Evolutionary conservation across 2,113 vertebrate species (phyloP).

Genomic region (Orientallactaga bullata): DNA sequence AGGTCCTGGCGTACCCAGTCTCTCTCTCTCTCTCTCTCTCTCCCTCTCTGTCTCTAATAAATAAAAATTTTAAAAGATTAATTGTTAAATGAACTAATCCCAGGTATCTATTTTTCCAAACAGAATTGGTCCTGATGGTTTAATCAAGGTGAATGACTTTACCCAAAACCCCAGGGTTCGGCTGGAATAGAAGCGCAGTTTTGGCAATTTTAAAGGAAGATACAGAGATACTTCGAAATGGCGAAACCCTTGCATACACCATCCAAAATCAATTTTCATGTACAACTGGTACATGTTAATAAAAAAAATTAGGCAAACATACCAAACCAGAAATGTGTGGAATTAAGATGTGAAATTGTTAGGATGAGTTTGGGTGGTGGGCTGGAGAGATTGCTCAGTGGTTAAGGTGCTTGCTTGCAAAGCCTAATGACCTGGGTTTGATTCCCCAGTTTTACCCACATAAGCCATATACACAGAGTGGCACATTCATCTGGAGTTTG

Average conservation of each 20-base stretch:
- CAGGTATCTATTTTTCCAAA: conserved; percentile 60
- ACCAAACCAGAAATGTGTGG: conserved; percentile 53
- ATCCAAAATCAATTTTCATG: conserved; percentile 79
- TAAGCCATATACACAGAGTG: too few species aligned
- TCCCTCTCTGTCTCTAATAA: too few species aligned
- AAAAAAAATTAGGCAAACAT: conserved; percentile 83
- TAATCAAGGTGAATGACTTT: conserved; percentile 87
- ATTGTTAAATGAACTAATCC: conserved; percentile 49
- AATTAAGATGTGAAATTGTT: conserved; percentile 33
- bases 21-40: too few species aligned
- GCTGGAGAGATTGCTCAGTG: background rate
- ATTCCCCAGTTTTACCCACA: too few species aligned
- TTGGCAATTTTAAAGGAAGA: conserved; percentile 75
- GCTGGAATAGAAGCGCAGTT: conserved; percentile 81
- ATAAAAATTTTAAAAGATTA: too few species aligned
- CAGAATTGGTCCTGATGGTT: conserved; percentile 86
- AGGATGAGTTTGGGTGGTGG: background rate
- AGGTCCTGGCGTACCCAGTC: too few species aligned
- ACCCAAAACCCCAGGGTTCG: conserved; percentile 84
- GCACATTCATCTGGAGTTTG: too few species aligned
- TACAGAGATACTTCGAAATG: conserved; percentile 75
- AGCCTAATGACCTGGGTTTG: too few species aligned
- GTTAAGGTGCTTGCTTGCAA: too few species aligned
- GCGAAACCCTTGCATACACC: conserved; percentile 55
- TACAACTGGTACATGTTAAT: conserved; percentile 76